Evolutionary conservation across 2,888 invertebrate species (phyloP).

Genomic region (Prionchulus punctatus): DNA sequence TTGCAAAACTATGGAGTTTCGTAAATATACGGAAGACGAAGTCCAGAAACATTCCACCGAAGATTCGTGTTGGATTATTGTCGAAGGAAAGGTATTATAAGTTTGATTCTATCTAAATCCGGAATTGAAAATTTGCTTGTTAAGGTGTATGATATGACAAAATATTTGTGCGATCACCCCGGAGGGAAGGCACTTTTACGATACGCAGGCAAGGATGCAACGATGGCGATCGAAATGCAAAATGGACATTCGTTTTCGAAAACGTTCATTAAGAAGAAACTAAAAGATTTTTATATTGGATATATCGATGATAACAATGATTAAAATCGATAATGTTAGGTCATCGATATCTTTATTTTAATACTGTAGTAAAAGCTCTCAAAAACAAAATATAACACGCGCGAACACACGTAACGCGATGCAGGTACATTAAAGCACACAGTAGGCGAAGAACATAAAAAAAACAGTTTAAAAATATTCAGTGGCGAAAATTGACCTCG

Average conservation of each 20-base stretch:
- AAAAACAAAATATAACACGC: too few relatives aligned
- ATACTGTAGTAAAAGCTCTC: too few relatives aligned
- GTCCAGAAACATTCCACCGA: not conserved
- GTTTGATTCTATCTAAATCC: too few relatives aligned
- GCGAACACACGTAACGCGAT: too few relatives aligned
- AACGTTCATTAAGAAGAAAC: not conserved
- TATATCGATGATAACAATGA: not conserved
- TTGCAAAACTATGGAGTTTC: too few relatives aligned
- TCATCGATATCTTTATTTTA: too few relatives aligned
- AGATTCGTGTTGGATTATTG: not conserved
- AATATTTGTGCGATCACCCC: not conserved
- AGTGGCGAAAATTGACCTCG: too few relatives aligned
- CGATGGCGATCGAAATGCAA: not conserved
- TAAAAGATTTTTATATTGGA: not conserved
- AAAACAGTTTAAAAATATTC: too few relatives aligned
- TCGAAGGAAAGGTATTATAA: not conserved
- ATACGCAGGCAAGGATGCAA: not conserved
- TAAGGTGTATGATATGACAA: not conserved
- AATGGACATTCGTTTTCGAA: not conserved
- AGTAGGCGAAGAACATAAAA: too few relatives aligned
- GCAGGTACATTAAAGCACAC: too few relatives aligned
- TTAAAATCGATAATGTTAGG: not conserved
- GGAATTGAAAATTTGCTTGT: not conserved
- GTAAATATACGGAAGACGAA: not conserved
- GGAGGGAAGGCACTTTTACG: not conserved